Evolutionary conservation across 2,113 vertebrate species (phyloP).

Genomic region (Campylorhamphus procurvoides): DNA sequence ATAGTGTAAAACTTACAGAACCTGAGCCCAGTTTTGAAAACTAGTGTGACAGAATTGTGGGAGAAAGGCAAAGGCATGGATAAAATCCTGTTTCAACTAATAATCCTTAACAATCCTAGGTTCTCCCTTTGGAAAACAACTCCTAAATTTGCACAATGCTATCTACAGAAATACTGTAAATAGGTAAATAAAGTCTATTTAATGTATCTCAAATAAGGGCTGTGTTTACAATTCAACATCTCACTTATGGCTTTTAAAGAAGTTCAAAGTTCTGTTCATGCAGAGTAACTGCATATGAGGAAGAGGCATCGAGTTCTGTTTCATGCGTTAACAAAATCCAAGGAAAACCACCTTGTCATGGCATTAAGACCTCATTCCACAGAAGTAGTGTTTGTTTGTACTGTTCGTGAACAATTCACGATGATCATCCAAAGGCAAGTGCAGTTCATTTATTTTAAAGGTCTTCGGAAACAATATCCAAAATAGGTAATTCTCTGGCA

Average conservation of each 20-base stretch:
- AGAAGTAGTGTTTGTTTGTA: neutral
- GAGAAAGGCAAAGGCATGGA: neutral
- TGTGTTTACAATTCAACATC: conserved; percentile 23
- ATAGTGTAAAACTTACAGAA: neutral
- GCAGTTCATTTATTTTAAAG: neutral
- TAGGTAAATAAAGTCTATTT: neutral
- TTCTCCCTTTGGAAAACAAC: neutral
- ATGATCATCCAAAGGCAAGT: neutral
- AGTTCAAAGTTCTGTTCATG: conserved; percentile 42
- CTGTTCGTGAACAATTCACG: neutral
- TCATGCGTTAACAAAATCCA: neutral
- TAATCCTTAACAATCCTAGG: neutral
- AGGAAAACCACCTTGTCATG: neutral
- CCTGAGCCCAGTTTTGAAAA: neutral
- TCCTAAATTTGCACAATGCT: neutral
- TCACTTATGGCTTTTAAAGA: conserved; percentile 66
- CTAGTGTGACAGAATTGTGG: neutral
- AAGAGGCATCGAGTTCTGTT: neutral
- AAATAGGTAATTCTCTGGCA: neutral
- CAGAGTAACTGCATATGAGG: conserved; percentile 63
- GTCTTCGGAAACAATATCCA: neutral
- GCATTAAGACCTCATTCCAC: neutral
- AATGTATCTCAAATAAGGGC: conserved; percentile 5
- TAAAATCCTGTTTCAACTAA: neutral
- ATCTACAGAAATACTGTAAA: neutral